Conservation (phyloP, 2,888 invertebrate species). For the Catonia carolina region DNA sequence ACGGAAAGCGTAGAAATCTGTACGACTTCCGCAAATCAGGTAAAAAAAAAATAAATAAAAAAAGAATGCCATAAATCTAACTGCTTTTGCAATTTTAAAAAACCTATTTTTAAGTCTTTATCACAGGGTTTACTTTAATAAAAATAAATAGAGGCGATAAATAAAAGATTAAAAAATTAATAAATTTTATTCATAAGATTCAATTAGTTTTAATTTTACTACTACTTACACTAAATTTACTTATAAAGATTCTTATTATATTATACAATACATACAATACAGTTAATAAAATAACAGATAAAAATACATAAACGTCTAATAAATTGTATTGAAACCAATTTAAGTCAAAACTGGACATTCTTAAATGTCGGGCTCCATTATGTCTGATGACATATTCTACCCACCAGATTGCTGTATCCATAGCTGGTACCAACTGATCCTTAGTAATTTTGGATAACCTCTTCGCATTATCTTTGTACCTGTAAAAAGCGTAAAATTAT, state of each 20-base stretch:
- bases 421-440: background rate
- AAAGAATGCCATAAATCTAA: no score
- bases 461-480: background rate
- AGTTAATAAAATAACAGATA: background rate
- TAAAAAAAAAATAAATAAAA: no score
- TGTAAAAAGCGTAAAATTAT: background rate
- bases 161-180: no score
- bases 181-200: no score
- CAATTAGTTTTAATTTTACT: no score
- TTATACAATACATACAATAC: background rate
- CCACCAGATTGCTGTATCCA: conserved; percentile 1
- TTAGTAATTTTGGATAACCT: background rate
- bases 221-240: no score
- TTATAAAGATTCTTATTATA: background rate
- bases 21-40: no score
- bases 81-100: no score
- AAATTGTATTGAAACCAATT: conserved; percentile 1
- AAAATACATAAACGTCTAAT: background rate
- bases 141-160: no score
- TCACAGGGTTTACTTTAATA: no score
- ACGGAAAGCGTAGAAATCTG: no score
- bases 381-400: conserved; percentile 1
- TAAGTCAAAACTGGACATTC: background rate
- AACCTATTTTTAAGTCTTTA: no score
- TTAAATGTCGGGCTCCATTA: background rate